A percentile compares a stretch with the other conserved stretches of the same genome.
Evolutionary conservation across 2,888 invertebrate genomes (phyloP).

Genomic region (Nephrocerus scutellatus): DNA sequence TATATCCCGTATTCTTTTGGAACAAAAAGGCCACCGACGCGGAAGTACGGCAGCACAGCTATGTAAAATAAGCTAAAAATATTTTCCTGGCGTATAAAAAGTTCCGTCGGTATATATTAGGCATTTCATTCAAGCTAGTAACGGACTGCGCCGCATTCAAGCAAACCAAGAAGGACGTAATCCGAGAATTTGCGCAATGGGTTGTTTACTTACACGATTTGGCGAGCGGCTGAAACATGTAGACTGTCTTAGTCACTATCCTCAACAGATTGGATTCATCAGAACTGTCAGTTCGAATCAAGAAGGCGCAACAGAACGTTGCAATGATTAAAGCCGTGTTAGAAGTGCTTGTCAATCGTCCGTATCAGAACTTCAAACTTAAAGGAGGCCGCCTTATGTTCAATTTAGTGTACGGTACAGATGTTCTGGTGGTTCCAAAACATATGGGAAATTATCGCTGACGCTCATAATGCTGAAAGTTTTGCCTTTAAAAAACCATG

Average conservation of each 20-base stretch:
- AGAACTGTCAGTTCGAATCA: conserved; percentile 10
- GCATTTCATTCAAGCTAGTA: too few species aligned
- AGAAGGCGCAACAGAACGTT: conserved; percentile 11
- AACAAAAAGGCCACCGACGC: conserved; percentile 7
- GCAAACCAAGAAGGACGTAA: conserved; percentile 14
- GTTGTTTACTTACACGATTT: conserved; percentile 11
- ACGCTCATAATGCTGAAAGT: conserved; percentile 8
- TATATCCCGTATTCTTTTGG: conserved; percentile 4
- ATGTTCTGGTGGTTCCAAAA: conserved; percentile 15
- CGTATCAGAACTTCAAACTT: conserved; percentile 12
- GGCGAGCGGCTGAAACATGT: conserved; percentile 11
- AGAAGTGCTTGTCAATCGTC: conserved; percentile 8
- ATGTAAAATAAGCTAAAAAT: too few species aligned
- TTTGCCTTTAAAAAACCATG: too few species aligned
- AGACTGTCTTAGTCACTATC: conserved; percentile 11
- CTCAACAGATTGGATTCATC: conserved; percentile 3
- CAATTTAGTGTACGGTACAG: conserved; percentile 10
- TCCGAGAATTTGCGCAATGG: conserved; percentile 10
- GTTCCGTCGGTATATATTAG: too few species aligned
- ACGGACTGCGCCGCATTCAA: conserved; percentile 15
- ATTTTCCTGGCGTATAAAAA: too few species aligned
- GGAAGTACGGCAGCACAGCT: too few species aligned
- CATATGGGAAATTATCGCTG: conserved; percentile 11
- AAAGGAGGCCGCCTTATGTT: conserved; percentile 10
- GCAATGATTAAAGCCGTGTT: conserved; percentile 8